Evolutionary conservation across 2,113 vertebrate species (phyloP).

Genomic region (Hucho hucho): DNA sequence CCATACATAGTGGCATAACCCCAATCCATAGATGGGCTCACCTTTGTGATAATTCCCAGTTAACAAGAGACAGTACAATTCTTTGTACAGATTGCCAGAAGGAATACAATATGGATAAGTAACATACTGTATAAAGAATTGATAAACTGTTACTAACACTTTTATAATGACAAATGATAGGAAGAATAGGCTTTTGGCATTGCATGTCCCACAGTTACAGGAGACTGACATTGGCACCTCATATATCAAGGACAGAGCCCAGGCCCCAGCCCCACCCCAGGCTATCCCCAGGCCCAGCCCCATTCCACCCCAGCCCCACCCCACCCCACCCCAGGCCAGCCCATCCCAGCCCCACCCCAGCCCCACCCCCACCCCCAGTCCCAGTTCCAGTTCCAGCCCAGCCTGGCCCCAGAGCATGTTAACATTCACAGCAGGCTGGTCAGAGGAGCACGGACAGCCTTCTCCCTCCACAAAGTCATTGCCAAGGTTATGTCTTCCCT

Average conservation of each 20-base stretch:
- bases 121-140: too few relatives aligned
- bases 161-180: background rate
- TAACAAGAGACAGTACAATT: slow-evolving; percentile 1
- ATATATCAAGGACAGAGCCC: slow-evolving; percentile 23
- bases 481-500: slow-evolving; percentile 66
- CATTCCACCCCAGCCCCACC: too few relatives aligned
- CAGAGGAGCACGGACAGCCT: slow-evolving; percentile 45
- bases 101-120: background rate
- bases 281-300: too few relatives aligned
- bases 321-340: too few relatives aligned
- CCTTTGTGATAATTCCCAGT: background rate
- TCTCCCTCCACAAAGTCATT: slow-evolving; percentile 61
- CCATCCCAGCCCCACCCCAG: background rate
- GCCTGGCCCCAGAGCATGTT: slow-evolving; percentile 19
- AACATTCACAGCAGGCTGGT: slow-evolving; percentile 55
- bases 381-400: background rate
- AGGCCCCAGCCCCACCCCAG: too few relatives aligned
- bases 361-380: background rate
- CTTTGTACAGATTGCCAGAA: background rate
- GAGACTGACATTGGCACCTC: background rate
- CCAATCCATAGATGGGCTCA: background rate
- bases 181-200: background rate
- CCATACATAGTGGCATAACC: too few relatives aligned
- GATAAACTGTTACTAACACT: too few relatives aligned
- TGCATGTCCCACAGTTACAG: background rate